phyloP scores from a whole-genome alignment of 1,140 invertebrate species.

The Lasioglossum baleicum region DNA sequence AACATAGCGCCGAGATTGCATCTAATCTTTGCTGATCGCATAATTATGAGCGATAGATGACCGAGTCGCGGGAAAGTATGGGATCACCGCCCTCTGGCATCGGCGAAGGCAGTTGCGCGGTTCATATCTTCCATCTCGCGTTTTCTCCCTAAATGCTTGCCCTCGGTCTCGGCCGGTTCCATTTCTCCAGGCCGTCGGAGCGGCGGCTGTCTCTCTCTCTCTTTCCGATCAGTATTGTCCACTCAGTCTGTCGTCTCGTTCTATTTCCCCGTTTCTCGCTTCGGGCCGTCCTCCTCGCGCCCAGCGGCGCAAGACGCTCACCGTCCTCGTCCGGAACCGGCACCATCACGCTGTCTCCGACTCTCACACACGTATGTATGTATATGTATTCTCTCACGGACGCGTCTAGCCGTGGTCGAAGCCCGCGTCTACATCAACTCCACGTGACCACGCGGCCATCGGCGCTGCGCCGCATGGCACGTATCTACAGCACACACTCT shows the following conservation, averaged over 20 bases:
- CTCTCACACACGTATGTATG: conserved; percentile 24
- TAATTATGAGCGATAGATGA: too few species aligned
- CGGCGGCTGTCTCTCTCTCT: background rate
- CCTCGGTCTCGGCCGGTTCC: background rate
- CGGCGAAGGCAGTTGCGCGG: background rate
- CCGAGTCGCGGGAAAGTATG: background rate
- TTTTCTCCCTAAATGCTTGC: background rate
- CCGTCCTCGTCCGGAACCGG: background rate
- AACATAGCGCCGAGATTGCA: too few species aligned
- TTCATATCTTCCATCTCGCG: background rate
- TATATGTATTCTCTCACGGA: background rate
- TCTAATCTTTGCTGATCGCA: too few species aligned
- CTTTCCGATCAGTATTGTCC: background rate
- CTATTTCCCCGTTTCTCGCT: conserved; percentile 25
- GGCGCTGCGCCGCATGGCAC: conserved; percentile 63
- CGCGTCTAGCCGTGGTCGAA: conserved; percentile 19
- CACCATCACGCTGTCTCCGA: background rate
- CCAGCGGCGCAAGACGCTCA: background rate
- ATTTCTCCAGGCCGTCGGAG: background rate
- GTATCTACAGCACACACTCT: conserved; percentile 49
- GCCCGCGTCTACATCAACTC: conserved; percentile 41
- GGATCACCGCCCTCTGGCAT: background rate
- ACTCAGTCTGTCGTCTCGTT: background rate
- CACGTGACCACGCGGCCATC: conserved; percentile 71
- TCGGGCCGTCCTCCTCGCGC: conserved; percentile 36